Evolutionary conservation across 2,113 vertebrate genomes (phyloP).

Genomic region (Sarotherodon lohbergeri): DNA sequence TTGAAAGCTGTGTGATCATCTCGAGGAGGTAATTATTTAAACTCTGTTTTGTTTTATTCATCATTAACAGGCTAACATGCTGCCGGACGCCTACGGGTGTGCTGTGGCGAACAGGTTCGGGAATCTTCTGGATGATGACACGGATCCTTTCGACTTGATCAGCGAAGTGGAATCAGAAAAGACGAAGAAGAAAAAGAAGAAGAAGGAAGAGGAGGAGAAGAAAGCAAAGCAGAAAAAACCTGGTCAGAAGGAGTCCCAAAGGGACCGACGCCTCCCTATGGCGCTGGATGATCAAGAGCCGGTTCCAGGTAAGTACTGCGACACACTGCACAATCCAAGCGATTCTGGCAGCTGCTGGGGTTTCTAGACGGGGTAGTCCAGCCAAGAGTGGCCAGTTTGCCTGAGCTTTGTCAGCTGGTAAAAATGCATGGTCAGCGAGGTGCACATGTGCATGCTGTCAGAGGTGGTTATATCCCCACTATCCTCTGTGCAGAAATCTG

Average conservation of each 20-base stretch:
- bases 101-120: slow-evolving; percentile 83
- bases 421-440: slow-evolving; percentile 2
- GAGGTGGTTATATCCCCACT: neutral
- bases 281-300: neutral
- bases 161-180: slow-evolving; percentile 62
- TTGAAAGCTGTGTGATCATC: neutral
- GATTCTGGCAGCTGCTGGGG: neutral
- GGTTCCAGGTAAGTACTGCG: slow-evolving; percentile 2
- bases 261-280: slow-evolving; percentile 34
- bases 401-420: slow-evolving; percentile 26
- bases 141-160: slow-evolving; percentile 85
- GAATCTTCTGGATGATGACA: slow-evolving; percentile 83
- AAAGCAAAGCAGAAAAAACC: slow-evolving; percentile 49
- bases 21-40: neutral
- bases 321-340: neutral
- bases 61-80: slow-evolving; percentile 26
- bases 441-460: neutral
- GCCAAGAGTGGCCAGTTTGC: neutral
- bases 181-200: slow-evolving; percentile 36
- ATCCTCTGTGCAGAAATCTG: neutral
- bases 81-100: slow-evolving; percentile 77
- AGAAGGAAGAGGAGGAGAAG: slow-evolving; percentile 68
- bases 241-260: slow-evolving; percentile 78
- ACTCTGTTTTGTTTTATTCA: neutral
- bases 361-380: neutral